Percentiles rank a stretch among this genome's conserved stretches.
phyloP scores from a whole-genome alignment of 2,113 vertebrate species.

The Eonycteris spelaea region DNA sequence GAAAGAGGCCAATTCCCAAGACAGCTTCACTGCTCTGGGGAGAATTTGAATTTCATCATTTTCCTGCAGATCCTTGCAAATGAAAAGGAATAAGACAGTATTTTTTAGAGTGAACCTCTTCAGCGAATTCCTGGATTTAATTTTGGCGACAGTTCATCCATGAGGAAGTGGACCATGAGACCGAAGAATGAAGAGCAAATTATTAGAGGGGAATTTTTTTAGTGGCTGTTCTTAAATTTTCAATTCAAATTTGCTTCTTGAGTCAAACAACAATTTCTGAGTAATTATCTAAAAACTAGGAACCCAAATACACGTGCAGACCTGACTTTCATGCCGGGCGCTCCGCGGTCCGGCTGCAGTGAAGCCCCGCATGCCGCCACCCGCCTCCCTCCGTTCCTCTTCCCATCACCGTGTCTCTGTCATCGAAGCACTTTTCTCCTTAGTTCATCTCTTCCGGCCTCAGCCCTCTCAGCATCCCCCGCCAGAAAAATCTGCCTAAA shows the following conservation, averaged over 20 bases:
- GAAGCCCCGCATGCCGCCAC: fast-evolving
- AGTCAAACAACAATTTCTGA: background rate
- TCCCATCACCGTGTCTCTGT: background rate
- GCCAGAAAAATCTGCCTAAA: background rate
- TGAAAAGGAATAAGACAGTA: background rate
- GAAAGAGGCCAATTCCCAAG: background rate
- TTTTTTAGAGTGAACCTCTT: background rate
- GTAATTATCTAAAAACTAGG: background rate
- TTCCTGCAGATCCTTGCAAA: background rate
- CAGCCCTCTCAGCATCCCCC: background rate
- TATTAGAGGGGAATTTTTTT: background rate
- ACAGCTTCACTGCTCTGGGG: background rate
- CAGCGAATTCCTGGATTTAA: background rate
- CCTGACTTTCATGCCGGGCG: background rate
- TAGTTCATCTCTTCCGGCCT: background rate
- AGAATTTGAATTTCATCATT: background rate
- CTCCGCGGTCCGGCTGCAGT: background rate
- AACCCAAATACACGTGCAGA: background rate
- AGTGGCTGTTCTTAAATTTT: background rate
- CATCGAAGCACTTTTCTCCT: fast-evolving
- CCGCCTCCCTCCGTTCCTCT: background rate
- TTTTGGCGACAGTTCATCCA: background rate
- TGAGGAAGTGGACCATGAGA: background rate
- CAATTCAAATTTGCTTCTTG: background rate
- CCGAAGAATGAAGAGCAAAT: background rate